Evolutionary conservation across 1,140 invertebrate genomes (phyloP), one percentile per base, ranked within the genome.

Genomic region (Amyelois transitella): DNA sequence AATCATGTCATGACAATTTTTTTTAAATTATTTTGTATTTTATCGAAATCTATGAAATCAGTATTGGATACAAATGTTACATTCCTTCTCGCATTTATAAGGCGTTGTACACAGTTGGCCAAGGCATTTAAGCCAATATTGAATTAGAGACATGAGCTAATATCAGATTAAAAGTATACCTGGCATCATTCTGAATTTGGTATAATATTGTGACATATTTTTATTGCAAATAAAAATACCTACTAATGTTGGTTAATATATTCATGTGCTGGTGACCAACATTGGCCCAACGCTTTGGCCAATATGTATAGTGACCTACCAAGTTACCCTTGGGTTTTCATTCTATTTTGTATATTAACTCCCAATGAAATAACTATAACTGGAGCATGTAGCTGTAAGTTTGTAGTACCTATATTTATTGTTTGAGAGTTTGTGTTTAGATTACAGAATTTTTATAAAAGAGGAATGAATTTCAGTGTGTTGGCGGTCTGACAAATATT

Each of bases 331-430:
- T 38, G 32, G 32, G 32, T 38, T 38, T 38, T 38, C 32, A 38
- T 38, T 10, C 12, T 18, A n/a, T n/a, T n/a, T n/a, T 38, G 32
- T 38, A 38, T 1, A 38, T 38, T 38, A 38, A 38, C 32, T 14
- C 32, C 32, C 8, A 38, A 38, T 38, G 32, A 38, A 38, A 38
- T 38, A 14, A 38, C 17, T 38, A 8, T 38, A 38, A 38, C 32
- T 38, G 32, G 17, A 2, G 32, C 32, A 38, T 38, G 70, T 44
- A 45, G 58, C 50, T 53, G 58, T 72, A 72, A 66, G 72, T 56
- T 65, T 77, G 60, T 79, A 76, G 69, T 69, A 74, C n/a, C n/a
- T 82, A 80, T 80, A 81, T 83, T 77, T 81, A 77, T 80, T 38
- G 32, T 38, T 38, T 38, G 32, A n/a, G 32, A 38, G 32, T 38